Evolutionary conservation across 2,888 invertebrate species (phyloP).

Genomic region (Pollenia griseotomentosa): DNA sequence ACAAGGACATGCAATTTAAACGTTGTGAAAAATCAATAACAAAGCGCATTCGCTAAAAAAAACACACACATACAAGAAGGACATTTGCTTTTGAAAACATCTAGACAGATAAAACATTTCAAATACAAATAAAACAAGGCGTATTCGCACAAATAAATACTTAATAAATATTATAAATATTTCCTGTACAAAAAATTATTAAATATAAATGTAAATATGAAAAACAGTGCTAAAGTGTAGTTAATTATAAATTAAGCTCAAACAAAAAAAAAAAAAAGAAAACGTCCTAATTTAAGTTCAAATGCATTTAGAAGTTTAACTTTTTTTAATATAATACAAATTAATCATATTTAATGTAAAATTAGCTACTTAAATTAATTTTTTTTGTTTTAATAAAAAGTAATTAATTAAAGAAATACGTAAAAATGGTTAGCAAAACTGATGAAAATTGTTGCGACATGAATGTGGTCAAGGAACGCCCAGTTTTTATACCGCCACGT

Average conservation of each 20-base stretch:
- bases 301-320: conserved; percentile 65
- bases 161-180: conserved; percentile 9
- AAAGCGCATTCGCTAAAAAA: conserved; percentile 61
- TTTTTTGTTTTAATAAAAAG: conserved; percentile 14
- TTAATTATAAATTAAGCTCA: conserved; percentile 17
- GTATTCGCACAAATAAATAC: conserved; percentile 53
- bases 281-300: conserved; percentile 72
- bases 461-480: conserved; percentile 82
- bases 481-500: conserved; percentile 86
- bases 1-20: conserved; percentile 79
- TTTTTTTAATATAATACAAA: conserved; percentile 8
- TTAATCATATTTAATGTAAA: neutral
- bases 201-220: conserved; percentile 11
- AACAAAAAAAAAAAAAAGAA: conserved; percentile 40
- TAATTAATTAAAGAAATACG: neutral
- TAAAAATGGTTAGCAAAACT: conserved; percentile 72
- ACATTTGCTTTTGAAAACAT: conserved; percentile 43
- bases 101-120: conserved; percentile 45
- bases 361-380: conserved; percentile 28
- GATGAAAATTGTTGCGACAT: conserved; percentile 70
- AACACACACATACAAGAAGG: conserved; percentile 24
- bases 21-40: conserved; percentile 81
- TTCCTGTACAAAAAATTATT: neutral
- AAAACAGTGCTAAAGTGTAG: conserved; percentile 10
- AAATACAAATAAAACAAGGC: conserved; percentile 49